Base-by-base conservation (phyloP, 2,113 vertebrate genomes). In the Illadopsis cleaveri region DNA sequence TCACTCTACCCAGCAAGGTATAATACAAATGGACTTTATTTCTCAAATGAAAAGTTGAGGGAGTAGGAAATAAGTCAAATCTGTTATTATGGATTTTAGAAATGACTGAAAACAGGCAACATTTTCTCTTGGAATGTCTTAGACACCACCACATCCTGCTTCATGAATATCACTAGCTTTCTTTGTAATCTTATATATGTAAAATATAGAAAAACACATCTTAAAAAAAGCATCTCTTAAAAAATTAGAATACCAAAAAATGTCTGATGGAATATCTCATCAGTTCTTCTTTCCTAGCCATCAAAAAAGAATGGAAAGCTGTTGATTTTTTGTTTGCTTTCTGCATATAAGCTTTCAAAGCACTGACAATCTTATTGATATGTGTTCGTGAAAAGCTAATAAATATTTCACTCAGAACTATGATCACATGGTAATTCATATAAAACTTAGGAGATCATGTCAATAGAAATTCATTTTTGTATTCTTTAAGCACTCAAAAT, bases 1-100 rank as follows among this genome's bases (percentile, higher is more conserved):
- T 73, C 68, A 94, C 30, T 42, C 86, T 86, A 60, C 35, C 35
- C 21, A 7, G 42, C 7, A 89, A 81, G 51, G 44, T 76, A 82
- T 23, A 81, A 88, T 47, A 86, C 4, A 54, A 96, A 90, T 40
- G 66, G 56, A 93, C 87, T 78, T 92, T 83, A 70, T 93, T 92
- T 89, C 65, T 94, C 48, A 84, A 79, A 91, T 72, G 51, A 40
- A 64, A 95, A 81, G 57, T 42, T 83, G 57, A 68, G 86, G 35
- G 31, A 28, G 10, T 94, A 50, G 47, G 44, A 90, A 93, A 87
- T 1, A 4, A 84, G n/a, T 82, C 20, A 93, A 77, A 81, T 81
- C 24, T 82, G 15, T n/a, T 65, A 42, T 31, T 23, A 22, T 37
- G 33, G 75, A 64, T 88, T 92, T 86, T 82, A 88, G 68, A 92